Evolutionary conservation across 2,888 invertebrate species (phyloP), one percentile per base, ranked within the genome.

Genomic region (Hipparchia semele): DNA sequence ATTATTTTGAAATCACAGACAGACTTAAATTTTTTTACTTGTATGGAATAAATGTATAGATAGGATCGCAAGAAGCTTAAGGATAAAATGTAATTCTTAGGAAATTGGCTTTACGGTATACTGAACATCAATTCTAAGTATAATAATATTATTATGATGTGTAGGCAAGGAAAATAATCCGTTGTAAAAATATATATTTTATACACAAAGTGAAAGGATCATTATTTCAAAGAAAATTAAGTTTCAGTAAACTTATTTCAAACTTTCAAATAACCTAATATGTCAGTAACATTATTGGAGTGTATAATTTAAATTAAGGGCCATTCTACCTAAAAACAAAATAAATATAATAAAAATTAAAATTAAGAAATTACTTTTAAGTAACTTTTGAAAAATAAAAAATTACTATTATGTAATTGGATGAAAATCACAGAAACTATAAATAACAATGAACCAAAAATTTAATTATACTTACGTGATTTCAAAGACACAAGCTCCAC

Each of bases 401-500:
- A 0, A 23, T 23, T 23, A 23, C 23, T 23, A 23, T 23, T 23
- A 23, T 23, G 23, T 23, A 23, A 23, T 23, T 23, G 23, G 23
- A 23, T 23, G 23, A 23, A 23, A 23, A 23, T 23, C 23, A 23
- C 23, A 23, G 23, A 23, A 23, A 23, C 5, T 39, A 4, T 39
- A 39, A 39, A 39, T 39, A 39, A 39, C 39, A 39, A 46, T 46
- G 5, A 58, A 49, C 46, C 12, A 8, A 59, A 58, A 68, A 68
- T 67, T 46, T 67, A 51, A 67, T 6, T 45, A 23, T 23, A 23
- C 23, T 9, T 8, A 13, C 53, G 13, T 56, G 23, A 68, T 60
- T 59, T 83, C 81, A 81, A 85, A 83, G 82, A 81, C 87, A 87
- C 85, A 89, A 88, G 86, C 83, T 84, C 80, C 78, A 80, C 85